Evolutionary conservation across 2,797 vertebrate genomes (phyloP).

Genomic region (Borostomias antarcticus): DNA sequence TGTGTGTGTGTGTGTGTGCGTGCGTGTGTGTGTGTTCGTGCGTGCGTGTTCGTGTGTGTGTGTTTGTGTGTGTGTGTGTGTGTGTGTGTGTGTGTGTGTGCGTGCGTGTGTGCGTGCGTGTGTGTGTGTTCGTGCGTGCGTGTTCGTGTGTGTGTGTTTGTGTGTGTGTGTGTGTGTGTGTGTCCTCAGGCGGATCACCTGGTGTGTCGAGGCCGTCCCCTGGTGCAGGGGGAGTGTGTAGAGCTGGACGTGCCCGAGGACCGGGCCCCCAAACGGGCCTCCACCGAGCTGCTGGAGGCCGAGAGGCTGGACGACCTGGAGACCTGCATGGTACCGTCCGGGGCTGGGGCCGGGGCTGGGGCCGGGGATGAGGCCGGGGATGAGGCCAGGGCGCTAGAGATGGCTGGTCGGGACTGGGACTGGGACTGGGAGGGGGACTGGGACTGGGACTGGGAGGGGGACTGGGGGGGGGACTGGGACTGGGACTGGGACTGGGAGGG

Average conservation of each 20-base stretch:
- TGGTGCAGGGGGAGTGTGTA: constrained; percentile 84
- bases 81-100: background rate
- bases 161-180: background rate
- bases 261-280: constrained; percentile 80
- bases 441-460: too few relatives aligned
- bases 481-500: too few relatives aligned
- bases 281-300: constrained; percentile 86
- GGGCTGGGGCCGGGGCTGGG: background rate
- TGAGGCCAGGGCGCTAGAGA: background rate
- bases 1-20: too few relatives aligned
- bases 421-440: too few relatives aligned
- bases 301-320: constrained; percentile 93
- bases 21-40: too few relatives aligned
- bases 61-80: background rate
- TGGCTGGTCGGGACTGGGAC: too few relatives aligned
- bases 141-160: too few relatives aligned
- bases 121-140: too few relatives aligned
- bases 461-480: too few relatives aligned
- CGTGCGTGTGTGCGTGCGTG: too few relatives aligned
- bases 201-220: constrained; percentile 81
- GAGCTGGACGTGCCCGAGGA: constrained; percentile 87
- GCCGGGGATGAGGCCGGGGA: too few relatives aligned
- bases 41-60: too few relatives aligned
- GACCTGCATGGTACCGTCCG: constrained; percentile 88
- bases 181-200: constrained; percentile 87